Base-by-base conservation (phyloP, 2,113 vertebrate genomes). In the Rhineura floridana region DNA sequence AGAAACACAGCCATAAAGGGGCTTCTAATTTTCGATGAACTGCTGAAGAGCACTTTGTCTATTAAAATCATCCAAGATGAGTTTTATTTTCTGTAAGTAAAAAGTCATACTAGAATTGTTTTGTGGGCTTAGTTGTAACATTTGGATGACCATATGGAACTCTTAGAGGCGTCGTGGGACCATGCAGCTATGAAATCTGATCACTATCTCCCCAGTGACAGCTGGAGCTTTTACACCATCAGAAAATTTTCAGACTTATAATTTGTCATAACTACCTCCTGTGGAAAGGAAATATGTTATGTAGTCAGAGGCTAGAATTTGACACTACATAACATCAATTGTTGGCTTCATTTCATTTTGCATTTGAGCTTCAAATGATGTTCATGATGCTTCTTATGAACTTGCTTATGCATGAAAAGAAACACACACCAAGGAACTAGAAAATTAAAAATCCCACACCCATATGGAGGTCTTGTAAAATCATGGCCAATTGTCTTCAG, bases 181-280 rank as follows among this genome's bases (percentile, higher is more conserved):
- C 98, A 98, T 94, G 98, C 98, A 97, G 98, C 98, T 99, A 96
- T 97, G 98, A 99, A 99, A 99, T 98, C 98, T 98, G 98, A 99
- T 99, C 98, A 98, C 97, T 97, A 97, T 98, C 98, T 99, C 98
- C 98, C 98, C 94, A 95, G 98, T 98, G 98, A 99, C 99, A 99
- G 99, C 98, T 99, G 98, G 98, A 97, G 98, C 97, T 98, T 99
- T 98, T 98, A 98, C 98, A 98, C 98, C 98, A 98, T 98, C 98
- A 98, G 98, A 99, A 98, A 98, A 98, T 98, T 98, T 98, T 98
- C 98, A 98, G 98, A 98, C 98, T 99, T 98, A 98, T 99, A 99
- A 99, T 99, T 99, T 99, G 98, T 99, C 99, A 99, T 99, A 98
- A 98, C 98, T 98, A 98, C 98, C 98, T 99, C 99, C 98, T 98